phyloP scores from a whole-genome alignment of 1,140 invertebrate genomes.

The Aplysia californica region DNA sequence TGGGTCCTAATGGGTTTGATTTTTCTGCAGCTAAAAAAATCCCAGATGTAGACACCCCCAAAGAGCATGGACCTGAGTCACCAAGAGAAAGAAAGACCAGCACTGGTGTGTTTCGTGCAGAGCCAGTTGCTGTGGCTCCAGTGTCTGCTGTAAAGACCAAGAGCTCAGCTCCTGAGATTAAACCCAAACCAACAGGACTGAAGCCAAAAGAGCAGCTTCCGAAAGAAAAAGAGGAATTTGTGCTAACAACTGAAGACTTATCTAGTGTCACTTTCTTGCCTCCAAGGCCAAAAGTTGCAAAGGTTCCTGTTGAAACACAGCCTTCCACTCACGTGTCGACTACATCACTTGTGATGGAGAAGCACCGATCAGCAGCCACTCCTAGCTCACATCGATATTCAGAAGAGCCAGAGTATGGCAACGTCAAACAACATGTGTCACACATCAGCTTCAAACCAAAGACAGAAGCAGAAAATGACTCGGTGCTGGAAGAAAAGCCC shows the following conservation, averaged over 20 bases:
- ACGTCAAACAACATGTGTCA: slow-evolving; percentile 38
- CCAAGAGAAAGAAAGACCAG: background rate
- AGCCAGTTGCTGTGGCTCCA: slow-evolving; percentile 3
- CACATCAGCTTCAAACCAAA: slow-evolving; percentile 42
- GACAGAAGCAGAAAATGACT: slow-evolving; percentile 44
- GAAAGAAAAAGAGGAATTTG: slow-evolving; percentile 45
- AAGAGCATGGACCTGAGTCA: background rate
- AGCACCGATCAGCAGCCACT: background rate
- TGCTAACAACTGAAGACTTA: slow-evolving; percentile 54
- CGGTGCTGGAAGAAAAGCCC: slow-evolving; percentile 49
- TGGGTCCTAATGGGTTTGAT: slow-evolving; percentile 27
- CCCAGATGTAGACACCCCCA: background rate
- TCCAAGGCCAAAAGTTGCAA: slow-evolving; percentile 29
- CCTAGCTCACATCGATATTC: background rate
- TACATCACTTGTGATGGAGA: background rate
- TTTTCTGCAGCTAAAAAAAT: slow-evolving; percentile 29
- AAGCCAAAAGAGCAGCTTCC: background rate
- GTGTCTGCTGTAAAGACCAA: background rate
- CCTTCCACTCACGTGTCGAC: background rate
- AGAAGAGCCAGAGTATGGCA: slow-evolving; percentile 7
- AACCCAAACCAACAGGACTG: background rate
- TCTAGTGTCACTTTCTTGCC: slow-evolving; percentile 50
- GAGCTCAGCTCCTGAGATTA: background rate
- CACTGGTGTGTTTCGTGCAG: slow-evolving; percentile 12
- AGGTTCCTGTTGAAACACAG: background rate